phyloP scores from a whole-genome alignment of 2,797 vertebrate species.

The Periophthalmus magnuspinnatus region DNA sequence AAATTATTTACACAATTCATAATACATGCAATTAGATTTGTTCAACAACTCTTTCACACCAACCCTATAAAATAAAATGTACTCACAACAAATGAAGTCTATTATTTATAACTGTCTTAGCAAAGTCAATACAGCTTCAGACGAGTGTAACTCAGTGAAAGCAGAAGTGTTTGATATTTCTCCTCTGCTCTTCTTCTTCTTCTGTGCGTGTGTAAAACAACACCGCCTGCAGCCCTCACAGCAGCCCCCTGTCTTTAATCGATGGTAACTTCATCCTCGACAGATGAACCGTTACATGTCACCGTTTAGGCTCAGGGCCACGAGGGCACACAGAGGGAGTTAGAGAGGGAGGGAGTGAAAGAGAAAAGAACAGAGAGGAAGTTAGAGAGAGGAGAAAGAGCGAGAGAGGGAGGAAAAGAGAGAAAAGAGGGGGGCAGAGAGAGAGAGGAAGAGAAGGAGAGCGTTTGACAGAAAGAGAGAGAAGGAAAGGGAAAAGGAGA shows the following conservation, averaged over 20 bases:
- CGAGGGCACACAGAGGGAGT: constrained; percentile 16
- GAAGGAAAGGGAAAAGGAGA: too few relatives aligned
- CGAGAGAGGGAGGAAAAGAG: neutral
- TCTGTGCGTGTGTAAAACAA: constrained; percentile 24
- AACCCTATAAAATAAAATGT: neutral
- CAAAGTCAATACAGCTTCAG: neutral
- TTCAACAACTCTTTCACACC: too few relatives aligned
- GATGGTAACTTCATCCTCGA: constrained; percentile 39
- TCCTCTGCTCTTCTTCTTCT: neutral
- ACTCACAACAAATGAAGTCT: neutral
- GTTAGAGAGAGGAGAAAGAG: neutral
- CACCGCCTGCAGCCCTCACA: constrained; percentile 8
- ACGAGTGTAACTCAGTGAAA: constrained; percentile 8
- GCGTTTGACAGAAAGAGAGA: too few relatives aligned
- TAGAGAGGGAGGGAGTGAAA: constrained; percentile 40
- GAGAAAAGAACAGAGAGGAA: neutral
- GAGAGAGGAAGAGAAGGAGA: too few relatives aligned
- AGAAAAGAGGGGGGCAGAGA: too few relatives aligned
- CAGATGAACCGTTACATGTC: constrained; percentile 38
- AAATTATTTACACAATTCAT: too few relatives aligned
- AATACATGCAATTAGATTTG: too few relatives aligned
- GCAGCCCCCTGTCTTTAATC: constrained; percentile 22
- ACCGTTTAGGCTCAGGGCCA: constrained; percentile 31
- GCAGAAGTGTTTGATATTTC: constrained; percentile 5
- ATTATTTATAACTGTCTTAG: neutral